These are phyloP conservation scores for Mizuhopecten yessoensis DNA, from an alignment of 1,140 invertebrate genomes.

Conservation along the genomic window DNA sequence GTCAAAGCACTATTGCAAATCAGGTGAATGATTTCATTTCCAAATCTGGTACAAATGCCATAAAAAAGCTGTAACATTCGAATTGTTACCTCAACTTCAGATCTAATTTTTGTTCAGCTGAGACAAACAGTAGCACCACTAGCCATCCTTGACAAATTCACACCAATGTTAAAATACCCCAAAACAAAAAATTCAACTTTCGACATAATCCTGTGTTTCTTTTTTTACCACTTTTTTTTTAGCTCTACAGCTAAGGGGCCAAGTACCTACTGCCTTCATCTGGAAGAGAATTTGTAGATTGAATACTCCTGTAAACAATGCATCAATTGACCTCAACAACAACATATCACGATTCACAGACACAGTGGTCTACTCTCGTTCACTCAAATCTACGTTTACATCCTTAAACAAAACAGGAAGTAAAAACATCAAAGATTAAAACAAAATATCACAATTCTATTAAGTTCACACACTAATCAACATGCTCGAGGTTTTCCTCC, in stretches of 20 bases:
- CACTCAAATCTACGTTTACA: background rate
- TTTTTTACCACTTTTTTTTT: no score
- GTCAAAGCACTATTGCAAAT: no score
- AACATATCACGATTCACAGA: background rate
- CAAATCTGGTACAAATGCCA: no score
- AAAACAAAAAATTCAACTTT: background rate
- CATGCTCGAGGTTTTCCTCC: background rate
- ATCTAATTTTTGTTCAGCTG: background rate
- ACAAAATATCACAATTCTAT: constrained; percentile 35
- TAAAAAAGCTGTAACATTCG: no score
- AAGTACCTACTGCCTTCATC: background rate
- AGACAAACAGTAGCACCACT: background rate
- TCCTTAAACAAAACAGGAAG: constrained; percentile 25
- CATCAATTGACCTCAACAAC: background rate
- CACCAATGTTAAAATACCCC: background rate
- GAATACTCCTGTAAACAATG: background rate
- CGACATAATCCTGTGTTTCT: no score
- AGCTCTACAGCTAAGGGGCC: background rate
- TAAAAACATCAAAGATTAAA: constrained; percentile 17
- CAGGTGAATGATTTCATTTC: no score
- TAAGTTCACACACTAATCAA: background rate
- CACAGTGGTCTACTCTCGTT: background rate
- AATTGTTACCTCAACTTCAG: background rate
- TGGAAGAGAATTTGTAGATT: background rate
- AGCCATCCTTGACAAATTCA: background rate